Conservation (phyloP, 2,797 vertebrate species). For the Avahi laniger region DNA sequence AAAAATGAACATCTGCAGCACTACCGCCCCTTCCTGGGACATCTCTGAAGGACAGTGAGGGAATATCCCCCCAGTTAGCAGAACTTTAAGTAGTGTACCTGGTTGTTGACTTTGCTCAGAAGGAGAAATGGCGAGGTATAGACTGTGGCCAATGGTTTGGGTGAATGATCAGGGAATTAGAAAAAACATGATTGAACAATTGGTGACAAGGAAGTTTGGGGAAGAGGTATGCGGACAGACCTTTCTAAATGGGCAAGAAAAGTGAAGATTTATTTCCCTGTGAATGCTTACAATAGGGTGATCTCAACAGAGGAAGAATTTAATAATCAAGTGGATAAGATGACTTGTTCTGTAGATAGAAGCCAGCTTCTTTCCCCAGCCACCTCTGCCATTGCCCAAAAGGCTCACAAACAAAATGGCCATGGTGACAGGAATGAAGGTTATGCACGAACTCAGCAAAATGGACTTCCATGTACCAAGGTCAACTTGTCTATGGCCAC, state of each 20-base stretch:
- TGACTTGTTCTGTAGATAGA: background rate
- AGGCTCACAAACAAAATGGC: background rate
- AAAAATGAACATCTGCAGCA: background rate
- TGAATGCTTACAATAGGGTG: background rate
- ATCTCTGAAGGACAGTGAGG: background rate
- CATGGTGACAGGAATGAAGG: no score
- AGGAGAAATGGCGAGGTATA: no score
- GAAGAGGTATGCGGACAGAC: background rate
- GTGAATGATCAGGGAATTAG: background rate
- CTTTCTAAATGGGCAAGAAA: background rate
- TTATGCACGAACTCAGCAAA: no score
- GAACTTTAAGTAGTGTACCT: no score
- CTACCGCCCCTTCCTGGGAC: background rate
- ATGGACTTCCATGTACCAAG: no score
- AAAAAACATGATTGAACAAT: background rate
- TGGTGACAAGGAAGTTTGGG: background rate
- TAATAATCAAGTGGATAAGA: background rate
- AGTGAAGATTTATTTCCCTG: background rate
- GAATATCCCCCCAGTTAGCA: background rate
- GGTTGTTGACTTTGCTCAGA: no score
- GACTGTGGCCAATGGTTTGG: no score
- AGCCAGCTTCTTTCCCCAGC: background rate
- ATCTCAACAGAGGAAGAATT: background rate
- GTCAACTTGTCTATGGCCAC: no score
- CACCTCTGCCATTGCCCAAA: background rate